phyloP scores from a whole-genome alignment of 2,888 invertebrate genomes.

The Cactoblastis cactorum region DNA sequence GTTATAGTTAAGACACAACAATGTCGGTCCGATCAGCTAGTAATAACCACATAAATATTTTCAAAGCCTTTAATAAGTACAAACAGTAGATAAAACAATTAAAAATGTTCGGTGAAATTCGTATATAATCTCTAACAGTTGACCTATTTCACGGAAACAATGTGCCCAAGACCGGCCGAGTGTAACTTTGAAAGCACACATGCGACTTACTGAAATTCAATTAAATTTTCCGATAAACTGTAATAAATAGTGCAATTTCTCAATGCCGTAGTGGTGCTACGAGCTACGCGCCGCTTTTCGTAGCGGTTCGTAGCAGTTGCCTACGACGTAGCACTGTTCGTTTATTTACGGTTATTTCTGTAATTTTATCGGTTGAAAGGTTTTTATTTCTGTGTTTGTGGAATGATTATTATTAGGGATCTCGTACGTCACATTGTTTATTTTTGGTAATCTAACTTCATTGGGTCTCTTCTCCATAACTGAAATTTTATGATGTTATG shows the following conservation, averaged over 20 bases:
- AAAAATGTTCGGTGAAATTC: background rate
- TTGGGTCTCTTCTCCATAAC: too few species aligned
- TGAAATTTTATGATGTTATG: too few species aligned
- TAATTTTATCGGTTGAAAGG: constrained; percentile 8
- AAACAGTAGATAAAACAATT: background rate
- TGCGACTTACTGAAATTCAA: constrained; percentile 14
- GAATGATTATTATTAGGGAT: too few species aligned
- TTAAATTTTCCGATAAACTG: constrained; percentile 17
- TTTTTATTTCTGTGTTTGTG: background rate
- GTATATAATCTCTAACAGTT: background rate
- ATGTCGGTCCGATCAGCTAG: too few species aligned
- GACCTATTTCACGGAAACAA: constrained; percentile 1
- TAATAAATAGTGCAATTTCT: constrained; percentile 19
- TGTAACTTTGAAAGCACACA: constrained; percentile 3
- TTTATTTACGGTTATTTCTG: constrained; percentile 22
- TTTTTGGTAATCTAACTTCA: too few species aligned
- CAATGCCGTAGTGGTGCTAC: constrained; percentile 17
- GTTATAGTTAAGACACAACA: too few species aligned
- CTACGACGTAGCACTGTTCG: constrained; percentile 23
- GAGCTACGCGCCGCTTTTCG: constrained; percentile 12
- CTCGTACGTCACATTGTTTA: too few species aligned
- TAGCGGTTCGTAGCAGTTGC: constrained; percentile 20
- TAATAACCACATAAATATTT: too few species aligned
- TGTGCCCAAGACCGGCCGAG: background rate
- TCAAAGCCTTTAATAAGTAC: background rate